Percentiles rank a stretch among this genome's conserved stretches.
Conservation (phyloP, 2,797 vertebrate genomes). For the Catharus ustulatus region DNA sequence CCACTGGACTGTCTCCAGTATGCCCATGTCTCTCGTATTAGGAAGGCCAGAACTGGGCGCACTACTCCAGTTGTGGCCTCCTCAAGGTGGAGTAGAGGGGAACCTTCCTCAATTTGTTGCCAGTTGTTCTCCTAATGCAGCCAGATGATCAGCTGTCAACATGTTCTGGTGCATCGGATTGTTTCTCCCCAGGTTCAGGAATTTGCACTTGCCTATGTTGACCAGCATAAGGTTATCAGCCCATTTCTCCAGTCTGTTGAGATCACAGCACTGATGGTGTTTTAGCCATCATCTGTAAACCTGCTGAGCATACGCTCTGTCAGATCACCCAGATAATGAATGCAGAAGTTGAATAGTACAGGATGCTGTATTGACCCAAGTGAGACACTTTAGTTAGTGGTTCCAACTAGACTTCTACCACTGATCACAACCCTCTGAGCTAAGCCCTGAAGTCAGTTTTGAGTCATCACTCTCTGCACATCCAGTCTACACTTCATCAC, state of each 20-base stretch:
- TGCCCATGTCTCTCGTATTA: background rate
- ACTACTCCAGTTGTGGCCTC: background rate
- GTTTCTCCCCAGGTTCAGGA: background rate
- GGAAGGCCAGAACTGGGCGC: background rate
- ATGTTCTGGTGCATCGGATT: background rate
- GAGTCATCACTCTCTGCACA: background rate
- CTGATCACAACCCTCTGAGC: background rate
- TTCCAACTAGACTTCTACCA: background rate
- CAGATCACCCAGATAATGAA: background rate
- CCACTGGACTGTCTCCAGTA: background rate
- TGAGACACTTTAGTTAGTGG: background rate
- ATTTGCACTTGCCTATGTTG: background rate
- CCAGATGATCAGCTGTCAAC: background rate
- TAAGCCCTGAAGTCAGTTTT: background rate
- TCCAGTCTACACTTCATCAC: background rate
- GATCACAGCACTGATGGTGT: background rate
- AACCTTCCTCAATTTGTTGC: background rate
- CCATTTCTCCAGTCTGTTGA: background rate
- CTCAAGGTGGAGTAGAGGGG: background rate
- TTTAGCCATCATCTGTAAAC: background rate
- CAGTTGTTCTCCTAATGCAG: background rate
- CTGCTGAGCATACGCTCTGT: background rate
- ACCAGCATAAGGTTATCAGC: background rate
- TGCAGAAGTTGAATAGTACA: background rate
- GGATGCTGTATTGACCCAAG: background rate